A percentile compares a stretch with the other conserved stretches of the same genome.
Evolutionary conservation across 2,888 invertebrate genomes (phyloP).

Genomic region (Morpho helenor): DNA sequence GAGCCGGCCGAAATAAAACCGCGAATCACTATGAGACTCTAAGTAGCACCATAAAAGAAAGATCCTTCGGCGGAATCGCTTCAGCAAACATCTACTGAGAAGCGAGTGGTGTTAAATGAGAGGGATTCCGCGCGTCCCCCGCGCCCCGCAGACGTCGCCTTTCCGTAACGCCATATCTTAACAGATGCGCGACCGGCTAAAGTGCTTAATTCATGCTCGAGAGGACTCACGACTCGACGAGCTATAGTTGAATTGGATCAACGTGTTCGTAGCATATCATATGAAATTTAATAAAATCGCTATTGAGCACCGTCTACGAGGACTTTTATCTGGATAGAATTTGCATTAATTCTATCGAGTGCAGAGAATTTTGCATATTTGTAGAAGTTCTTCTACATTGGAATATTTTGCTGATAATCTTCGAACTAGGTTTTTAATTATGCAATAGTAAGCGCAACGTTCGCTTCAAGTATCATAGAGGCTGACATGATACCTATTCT

Average conservation of each 20-base stretch:
- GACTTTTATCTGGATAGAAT: constrained; percentile 14
- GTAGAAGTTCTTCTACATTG: constrained; percentile 8
- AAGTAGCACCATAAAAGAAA: constrained; percentile 73
- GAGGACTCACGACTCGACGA: constrained; percentile 45
- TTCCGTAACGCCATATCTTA: constrained; percentile 55
- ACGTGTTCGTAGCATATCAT: constrained; percentile 10
- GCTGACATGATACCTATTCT: constrained; percentile 46
- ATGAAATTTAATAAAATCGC: constrained; percentile 16
- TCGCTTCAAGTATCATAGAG: constrained; percentile 32
- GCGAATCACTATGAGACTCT: constrained; percentile 77
- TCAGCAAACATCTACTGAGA: constrained; percentile 77
- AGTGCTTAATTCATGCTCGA: constrained; percentile 52
- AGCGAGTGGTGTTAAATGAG: constrained; percentile 77
- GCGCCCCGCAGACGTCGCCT: constrained; percentile 37
- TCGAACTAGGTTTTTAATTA: constrained; percentile 16
- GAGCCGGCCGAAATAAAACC: constrained; percentile 77
- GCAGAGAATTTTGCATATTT: constrained; percentile 15
- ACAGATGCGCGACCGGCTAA: constrained; percentile 55
- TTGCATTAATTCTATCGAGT: constrained; percentile 13
- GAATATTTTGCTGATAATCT: constrained; percentile 15
- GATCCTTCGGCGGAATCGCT: constrained; percentile 72
- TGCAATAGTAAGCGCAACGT: constrained; percentile 28
- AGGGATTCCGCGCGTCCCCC: constrained; percentile 65
- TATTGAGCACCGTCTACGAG: constrained; percentile 12
- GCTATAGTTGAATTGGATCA: constrained; percentile 37